phyloP scores from a whole-genome alignment of 2,797 vertebrate species.

The Hylomyscus alleni region DNA sequence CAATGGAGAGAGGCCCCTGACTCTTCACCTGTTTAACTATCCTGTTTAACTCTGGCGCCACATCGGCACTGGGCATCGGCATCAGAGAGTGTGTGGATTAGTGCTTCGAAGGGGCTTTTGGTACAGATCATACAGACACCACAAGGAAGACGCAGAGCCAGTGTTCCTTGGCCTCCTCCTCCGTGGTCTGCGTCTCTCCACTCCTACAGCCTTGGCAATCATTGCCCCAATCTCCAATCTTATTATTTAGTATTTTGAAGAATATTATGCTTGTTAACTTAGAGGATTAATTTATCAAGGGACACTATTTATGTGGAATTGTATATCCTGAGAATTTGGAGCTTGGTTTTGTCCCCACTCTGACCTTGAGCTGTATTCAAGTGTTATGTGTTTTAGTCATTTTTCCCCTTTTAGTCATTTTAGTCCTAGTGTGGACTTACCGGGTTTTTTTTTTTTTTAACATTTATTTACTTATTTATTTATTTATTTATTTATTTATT shows the following conservation, averaged over 20 bases:
- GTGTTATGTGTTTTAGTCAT: not conserved
- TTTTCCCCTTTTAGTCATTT: not conserved
- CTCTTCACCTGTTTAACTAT: not conserved
- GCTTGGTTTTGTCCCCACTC: not conserved
- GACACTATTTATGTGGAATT: not conserved
- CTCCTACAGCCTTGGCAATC: not conserved
- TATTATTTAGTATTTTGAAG: not conserved
- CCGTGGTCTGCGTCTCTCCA: not conserved
- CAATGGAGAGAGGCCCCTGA: not conserved
- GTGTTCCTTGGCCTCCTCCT: not conserved
- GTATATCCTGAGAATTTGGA: not conserved
- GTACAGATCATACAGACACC: not conserved
- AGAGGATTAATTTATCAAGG: not conserved
- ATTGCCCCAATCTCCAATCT: not conserved
- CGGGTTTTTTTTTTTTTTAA: not conserved
- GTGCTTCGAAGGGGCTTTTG: not conserved
- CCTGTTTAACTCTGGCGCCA: not conserved
- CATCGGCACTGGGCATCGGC: not conserved
- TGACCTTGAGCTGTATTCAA: not conserved
- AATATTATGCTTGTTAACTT: not conserved
- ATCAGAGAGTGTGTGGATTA: not conserved
- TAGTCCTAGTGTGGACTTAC: not conserved
- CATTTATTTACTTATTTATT: too few species aligned
- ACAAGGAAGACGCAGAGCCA: not conserved
- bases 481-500: too few species aligned